Conservation (phyloP, 2,113 vertebrate genomes). For the Etheostoma spectabile region DNA sequence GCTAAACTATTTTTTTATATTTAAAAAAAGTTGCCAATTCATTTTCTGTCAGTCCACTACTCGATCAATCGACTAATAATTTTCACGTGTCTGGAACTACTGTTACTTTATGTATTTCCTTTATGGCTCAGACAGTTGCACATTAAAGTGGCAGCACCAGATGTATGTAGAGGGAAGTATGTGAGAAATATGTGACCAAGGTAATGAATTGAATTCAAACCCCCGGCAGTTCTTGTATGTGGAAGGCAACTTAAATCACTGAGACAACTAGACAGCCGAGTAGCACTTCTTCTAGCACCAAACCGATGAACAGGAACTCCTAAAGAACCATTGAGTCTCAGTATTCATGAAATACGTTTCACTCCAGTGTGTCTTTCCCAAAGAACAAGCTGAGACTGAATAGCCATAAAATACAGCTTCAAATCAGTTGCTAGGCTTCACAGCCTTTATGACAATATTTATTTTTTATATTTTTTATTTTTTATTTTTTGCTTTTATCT, state of each 20-base stretch:
- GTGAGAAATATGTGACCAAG: conserved; percentile 25
- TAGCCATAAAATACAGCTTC: conserved; percentile 21
- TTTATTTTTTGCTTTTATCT: no score
- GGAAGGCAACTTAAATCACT: conserved; percentile 26
- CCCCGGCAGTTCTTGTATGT: neutral
- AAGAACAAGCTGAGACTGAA: neutral
- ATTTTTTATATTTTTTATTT: neutral
- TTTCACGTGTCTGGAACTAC: neutral
- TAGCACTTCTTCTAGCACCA: conserved; percentile 8
- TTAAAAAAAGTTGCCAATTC: neutral
- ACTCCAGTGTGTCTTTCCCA: neutral
- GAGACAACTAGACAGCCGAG: conserved; percentile 13
- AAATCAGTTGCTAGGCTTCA: conserved; percentile 14
- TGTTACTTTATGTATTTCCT: neutral
- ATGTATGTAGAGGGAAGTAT: neutral
- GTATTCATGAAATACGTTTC: conserved; percentile 30
- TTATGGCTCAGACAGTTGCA: neutral
- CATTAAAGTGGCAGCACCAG: neutral
- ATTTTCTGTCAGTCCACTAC: neutral
- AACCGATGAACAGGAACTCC: conserved; percentile 13
- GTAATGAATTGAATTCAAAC: conserved; percentile 25
- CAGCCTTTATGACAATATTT: conserved; percentile 46
- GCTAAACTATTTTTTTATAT: no score
- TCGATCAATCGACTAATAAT: neutral
- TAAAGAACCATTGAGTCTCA: conserved; percentile 7